These are phyloP conservation scores for Asbolus verrucosus DNA, from an alignment of 1,140 invertebrate genomes.

Conservation along the genomic window DNA sequence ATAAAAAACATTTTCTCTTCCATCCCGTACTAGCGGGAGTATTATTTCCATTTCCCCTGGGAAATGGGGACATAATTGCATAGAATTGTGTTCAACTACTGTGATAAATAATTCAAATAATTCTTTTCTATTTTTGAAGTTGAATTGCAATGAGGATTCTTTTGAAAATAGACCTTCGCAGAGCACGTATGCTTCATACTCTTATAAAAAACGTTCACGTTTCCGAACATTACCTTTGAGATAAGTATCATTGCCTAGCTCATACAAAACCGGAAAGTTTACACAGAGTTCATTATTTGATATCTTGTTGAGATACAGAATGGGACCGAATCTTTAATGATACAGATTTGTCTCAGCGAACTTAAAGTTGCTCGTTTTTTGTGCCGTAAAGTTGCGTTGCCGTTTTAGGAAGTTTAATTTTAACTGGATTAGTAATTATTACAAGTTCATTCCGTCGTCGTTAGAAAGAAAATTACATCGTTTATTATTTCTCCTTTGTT, in stretches of 20 bases:
- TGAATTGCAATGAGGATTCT: too few species aligned
- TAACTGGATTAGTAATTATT: not conserved
- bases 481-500: not conserved
- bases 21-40: not conserved
- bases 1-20: not conserved
- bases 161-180: too few species aligned
- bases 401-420: conserved; percentile 6
- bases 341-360: conserved; percentile 3
- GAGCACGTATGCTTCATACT: not conserved
- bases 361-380: conserved; percentile 9
- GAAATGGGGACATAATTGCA: too few species aligned
- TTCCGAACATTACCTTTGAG: conserved; percentile 30
- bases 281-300: conserved; percentile 33
- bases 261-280: conserved; percentile 11
- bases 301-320: not conserved
- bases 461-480: too few species aligned
- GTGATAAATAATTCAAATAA: not conserved
- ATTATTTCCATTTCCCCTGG: too few species aligned
- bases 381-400: too few species aligned
- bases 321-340: not conserved
- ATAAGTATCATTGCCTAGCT: conserved; percentile 17
- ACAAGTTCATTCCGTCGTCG: not conserved
- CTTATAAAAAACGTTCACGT: conserved; percentile 23
- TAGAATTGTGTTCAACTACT: too few species aligned
- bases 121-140: not conserved